Evolutionary conservation across 1,140 invertebrate species (phyloP), one percentile per base, ranked within the genome.

Genomic region (Euschistus heros): DNA sequence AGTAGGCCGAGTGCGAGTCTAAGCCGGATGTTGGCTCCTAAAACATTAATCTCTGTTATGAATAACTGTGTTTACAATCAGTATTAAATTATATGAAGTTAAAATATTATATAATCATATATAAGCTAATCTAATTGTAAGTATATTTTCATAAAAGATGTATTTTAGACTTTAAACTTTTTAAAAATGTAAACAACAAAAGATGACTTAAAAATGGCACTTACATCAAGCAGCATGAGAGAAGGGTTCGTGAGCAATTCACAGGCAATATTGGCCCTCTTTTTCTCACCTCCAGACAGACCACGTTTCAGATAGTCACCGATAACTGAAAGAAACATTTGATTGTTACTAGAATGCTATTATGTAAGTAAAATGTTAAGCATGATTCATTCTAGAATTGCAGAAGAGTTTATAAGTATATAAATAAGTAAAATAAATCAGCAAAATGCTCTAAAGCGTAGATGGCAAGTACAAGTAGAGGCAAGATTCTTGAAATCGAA

Each of bases 11-110:
- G 74, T 88, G 86, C 13, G 89, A 92, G 75, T 93, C 90, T 66
- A 93, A 75, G 2, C 89, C 89, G 37, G 89, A 91, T 2, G 89
- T 92, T 24, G 90, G 89, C 75, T 92, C 90, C 90, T 92, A 70
- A 20, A 50, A 50, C n/a, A 50, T 18, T 50, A 2, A 50, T 22
- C 5, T 50, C n/a, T 47, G 46, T 20, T 47, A n/a, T n/a, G n/a
- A n/a, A n/a, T n/a, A n/a, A n/a, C n/a, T n/a, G n/a, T n/a, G n/a
- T n/a, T n/a, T n/a, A n/a, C n/a, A n/a, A n/a, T n/a, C n/a, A n/a
- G n/a, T n/a, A n/a, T n/a, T n/a, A n/a, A 6, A 50, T 5, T 50
- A n/a, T 10, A 17, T 6, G n/a, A 50, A 22, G 10, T 50, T 20
- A 10, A 6, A 22, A n/a, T n/a, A 18, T 20, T 4, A 10, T 2